These are phyloP conservation scores for Gastrophysa polygoni DNA, from an alignment of 2,888 invertebrate genomes.

Conservation along the genomic window DNA sequence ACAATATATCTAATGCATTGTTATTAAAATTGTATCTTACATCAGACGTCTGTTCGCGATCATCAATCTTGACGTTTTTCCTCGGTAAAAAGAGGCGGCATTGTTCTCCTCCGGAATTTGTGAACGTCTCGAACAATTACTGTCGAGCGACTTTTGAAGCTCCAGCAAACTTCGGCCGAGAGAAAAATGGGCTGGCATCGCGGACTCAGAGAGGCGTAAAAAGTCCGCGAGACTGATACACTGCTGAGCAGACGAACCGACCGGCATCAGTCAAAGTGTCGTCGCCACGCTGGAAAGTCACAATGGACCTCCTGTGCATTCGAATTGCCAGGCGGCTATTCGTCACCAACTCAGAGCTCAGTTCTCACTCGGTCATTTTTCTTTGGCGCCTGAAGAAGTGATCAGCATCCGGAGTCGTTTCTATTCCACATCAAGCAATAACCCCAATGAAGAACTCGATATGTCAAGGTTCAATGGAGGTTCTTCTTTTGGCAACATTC, in stretches of 20 bases:
- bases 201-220: slow-evolving; percentile 19
- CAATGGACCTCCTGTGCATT: no score
- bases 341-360: no score
- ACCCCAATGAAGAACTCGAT: no score
- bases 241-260: slow-evolving; percentile 44
- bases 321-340: no score
- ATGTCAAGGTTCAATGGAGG: no score
- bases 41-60: slow-evolving; percentile 13
- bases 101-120: slow-evolving; percentile 38
- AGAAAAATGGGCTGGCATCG: slow-evolving; percentile 17
- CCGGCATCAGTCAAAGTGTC: slow-evolving; percentile 46
- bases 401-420: no score
- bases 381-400: no score
- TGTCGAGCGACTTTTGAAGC: slow-evolving; percentile 40
- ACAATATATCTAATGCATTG: slow-evolving; percentile 29
- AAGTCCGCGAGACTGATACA: slow-evolving; percentile 40
- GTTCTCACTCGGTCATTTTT: no score
- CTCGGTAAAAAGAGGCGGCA: slow-evolving; percentile 24
- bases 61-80: slow-evolving; percentile 34
- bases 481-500: no score
- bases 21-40: slow-evolving; percentile 34
- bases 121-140: slow-evolving; percentile 44
- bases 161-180: slow-evolving; percentile 33
- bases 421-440: no score
- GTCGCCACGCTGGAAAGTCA: slow-evolving; percentile 33